Evolutionary conservation across 2,113 vertebrate genomes (phyloP), one percentile per base, ranked within the genome.

Genomic region (Chlamydotis undulata): DNA sequence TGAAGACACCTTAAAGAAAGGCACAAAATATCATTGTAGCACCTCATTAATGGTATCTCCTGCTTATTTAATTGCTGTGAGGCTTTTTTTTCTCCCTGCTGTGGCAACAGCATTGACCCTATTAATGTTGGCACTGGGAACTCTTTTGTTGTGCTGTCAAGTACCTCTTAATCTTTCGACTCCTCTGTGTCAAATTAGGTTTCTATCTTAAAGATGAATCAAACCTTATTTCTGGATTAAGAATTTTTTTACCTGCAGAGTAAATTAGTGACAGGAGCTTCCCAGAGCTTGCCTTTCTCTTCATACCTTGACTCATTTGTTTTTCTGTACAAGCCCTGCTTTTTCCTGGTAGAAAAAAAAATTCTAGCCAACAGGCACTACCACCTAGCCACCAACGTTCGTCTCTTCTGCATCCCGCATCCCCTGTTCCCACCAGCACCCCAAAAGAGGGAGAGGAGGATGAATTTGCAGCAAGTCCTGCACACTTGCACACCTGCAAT

Each of bases 151-250:
- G 77, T 69, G 75, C 88, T 89, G 92, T 94, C 65, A 79, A 26
- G 77, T 69, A 71, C 57, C 90, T 94, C 83, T 96, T 93, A 70
- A 86, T 94, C 89, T 87, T 93, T 87, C 61, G 35, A 59, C 52
- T 89, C 50, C 63, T 88, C 6, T 45, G 10, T 56, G 81, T 74
- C 53, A 87, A 53, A 50, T 61, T 74, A 43, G 59, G 84, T 95
- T 91, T 94, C 82, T 77, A 9, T 49, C 93, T 95, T 84, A 59
- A 49, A 78, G 84, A 80, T 74, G 78, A 92, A 69, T 52, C 77
- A 89, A 95, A 76, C 41, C 49, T 61, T 90, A 71, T 83, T 95
- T 90, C 87, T 83, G 70, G 56, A 50, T 76, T 83, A 87, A 79
- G 43, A 52, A 12, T 19, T 70, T n/a, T 82, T 82, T 75, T 16